Base-by-base conservation (phyloP, 2,113 vertebrate species). In the Noturus placidus region DNA sequence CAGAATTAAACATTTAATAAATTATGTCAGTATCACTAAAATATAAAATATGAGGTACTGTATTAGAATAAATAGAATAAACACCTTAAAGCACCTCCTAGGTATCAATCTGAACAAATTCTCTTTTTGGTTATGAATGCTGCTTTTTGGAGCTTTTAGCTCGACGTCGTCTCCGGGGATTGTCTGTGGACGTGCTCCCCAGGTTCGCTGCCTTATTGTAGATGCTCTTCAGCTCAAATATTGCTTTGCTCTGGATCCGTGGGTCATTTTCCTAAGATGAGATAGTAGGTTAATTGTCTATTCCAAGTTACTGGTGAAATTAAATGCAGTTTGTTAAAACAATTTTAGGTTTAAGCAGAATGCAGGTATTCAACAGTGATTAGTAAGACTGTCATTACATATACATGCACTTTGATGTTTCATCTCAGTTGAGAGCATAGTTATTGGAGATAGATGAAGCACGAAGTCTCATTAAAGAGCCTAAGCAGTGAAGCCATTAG, bases 251-350 rank as follows among this genome's bases (percentile, higher is more conserved):
- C 86, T 90, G 90, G 86, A 87, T 57, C 50, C 59, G 8, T 63
- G 87, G 86, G 63, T 90, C 88, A 72, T 63, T 74, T 79, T 87
- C 90, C 90, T 90, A 56, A 25, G 50, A 86, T n/a, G 25, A 67
- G 30, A 90, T 14, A 69, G 52, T 35, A 63, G 19, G 8, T 83
- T 78, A 86, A 5, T 61, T 57, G 7, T 57, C 22, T 11, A 50
- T 57, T 69, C 30, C 56, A 4, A 30, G 27, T 22, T 76, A 30
- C 19, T 38, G 27, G 5, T 14, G 27, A 61, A 46, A 85, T 85
- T 72, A 56, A 84, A 72, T 20, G 27, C 13, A 22, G 42, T 56
- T 80, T 57, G 78, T 57, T 33, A 52, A 50, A 27, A 52, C 4
- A 4, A 77, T 0, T 27, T 77, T 46, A 11, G 10, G 20, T 77